These are phyloP conservation scores for Morpho achilles DNA, from an alignment of 2,888 invertebrate genomes.

Conservation along the genomic window DNA sequence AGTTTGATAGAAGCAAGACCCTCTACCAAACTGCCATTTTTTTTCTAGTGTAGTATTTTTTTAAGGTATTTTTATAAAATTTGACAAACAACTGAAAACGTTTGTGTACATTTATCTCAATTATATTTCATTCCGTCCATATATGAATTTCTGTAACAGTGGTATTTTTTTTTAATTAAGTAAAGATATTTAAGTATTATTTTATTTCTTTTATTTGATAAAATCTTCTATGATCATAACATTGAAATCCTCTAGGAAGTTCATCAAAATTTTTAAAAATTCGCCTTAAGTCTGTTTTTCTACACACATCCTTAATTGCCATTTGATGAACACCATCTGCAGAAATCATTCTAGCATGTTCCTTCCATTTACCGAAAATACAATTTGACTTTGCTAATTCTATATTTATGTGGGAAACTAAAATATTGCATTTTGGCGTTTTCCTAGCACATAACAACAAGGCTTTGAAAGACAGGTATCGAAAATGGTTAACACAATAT, in stretches of 20 bases:
- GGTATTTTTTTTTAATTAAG: conserved; percentile 9
- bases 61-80: background rate
- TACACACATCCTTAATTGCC: conserved; percentile 55
- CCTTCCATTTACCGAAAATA: conserved; percentile 63
- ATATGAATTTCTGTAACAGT: conserved; percentile 21
- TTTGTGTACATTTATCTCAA: conserved; percentile 5
- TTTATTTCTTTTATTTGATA: conserved; percentile 25
- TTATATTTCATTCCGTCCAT: conserved; percentile 27
- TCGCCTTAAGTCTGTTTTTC: conserved; percentile 48
- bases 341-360: conserved; percentile 56
- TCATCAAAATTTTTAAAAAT: conserved; percentile 50
- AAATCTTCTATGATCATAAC: conserved; percentile 46
- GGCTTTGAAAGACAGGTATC: conserved; percentile 63
- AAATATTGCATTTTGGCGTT: conserved; percentile 55
- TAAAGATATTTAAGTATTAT: conserved; percentile 1
- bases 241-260: conserved; percentile 56
- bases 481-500: conserved; percentile 69
- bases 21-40: no score
- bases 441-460: conserved; percentile 56
- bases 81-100: background rate
- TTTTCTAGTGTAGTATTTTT: no score
- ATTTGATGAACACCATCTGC: conserved; percentile 41
- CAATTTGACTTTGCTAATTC: conserved; percentile 65
- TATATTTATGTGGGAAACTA: conserved; percentile 49
- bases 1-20: no score